These are phyloP conservation scores for Xanthorhoe designata DNA, from an alignment of 2,888 invertebrate species.

Conservation along the genomic window DNA sequence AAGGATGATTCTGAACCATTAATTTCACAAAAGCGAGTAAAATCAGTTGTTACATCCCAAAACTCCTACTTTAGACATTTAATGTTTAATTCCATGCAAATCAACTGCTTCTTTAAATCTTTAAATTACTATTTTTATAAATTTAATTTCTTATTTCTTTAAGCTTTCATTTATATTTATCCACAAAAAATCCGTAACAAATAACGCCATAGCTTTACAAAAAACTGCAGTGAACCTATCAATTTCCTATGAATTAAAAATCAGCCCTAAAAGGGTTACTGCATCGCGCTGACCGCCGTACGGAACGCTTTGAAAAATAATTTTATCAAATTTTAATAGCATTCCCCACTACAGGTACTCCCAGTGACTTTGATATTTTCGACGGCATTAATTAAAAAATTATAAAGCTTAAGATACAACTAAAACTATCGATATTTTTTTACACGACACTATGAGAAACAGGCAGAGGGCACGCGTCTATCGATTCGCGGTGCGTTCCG, in stretches of 20 bases:
- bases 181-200: not conserved
- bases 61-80: not conserved
- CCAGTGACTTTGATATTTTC: constrained; percentile 85
- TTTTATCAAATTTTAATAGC: constrained; percentile 73
- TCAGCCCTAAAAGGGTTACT: constrained; percentile 35
- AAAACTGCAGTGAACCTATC: constrained; percentile 18
- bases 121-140: too few species aligned
- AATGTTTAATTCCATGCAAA: not conserved
- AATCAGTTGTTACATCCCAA: not conserved
- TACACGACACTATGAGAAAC: constrained; percentile 36
- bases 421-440: constrained; percentile 4
- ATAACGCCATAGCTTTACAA: constrained; percentile 14
- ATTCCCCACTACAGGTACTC: constrained; percentile 71
- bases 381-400: constrained; percentile 85
- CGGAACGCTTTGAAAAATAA: constrained; percentile 71
- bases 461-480: constrained; percentile 55
- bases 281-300: constrained; percentile 41
- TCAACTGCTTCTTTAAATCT: too few species aligned
- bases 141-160: too few species aligned
- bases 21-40: constrained; percentile 22
- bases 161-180: too few species aligned
- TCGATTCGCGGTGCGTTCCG: constrained; percentile 58
- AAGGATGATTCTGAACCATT: constrained; percentile 37
- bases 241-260: constrained; percentile 29
- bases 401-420: constrained; percentile 85